phyloP scores from a whole-genome alignment of 2,113 vertebrate species.

The Edolisoma coerulescens region DNA sequence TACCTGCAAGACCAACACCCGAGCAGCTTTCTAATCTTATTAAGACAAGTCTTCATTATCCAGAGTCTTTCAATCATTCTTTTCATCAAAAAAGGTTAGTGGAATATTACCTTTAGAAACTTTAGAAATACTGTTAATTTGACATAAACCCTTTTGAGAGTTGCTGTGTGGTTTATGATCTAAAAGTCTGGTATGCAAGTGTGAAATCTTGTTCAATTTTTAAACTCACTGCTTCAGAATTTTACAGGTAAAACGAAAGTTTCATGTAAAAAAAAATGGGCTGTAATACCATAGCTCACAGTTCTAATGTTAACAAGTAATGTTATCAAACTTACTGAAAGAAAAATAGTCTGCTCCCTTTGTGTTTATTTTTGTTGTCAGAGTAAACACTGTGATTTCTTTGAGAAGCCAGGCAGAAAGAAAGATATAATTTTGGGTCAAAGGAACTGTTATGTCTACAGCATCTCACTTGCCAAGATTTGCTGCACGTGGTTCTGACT shows the following conservation, averaged over 20 bases:
- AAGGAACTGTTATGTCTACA: background rate
- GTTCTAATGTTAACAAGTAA: background rate
- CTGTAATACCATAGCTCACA: background rate
- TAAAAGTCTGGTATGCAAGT: background rate
- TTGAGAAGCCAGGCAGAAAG: background rate
- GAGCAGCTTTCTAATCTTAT: constrained; percentile 92
- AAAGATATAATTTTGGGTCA: background rate
- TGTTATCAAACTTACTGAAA: background rate
- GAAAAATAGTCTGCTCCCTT: background rate
- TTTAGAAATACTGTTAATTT: background rate
- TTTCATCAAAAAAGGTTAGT: constrained; percentile 88
- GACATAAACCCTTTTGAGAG: background rate
- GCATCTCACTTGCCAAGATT: background rate
- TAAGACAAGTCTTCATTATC: constrained; percentile 91
- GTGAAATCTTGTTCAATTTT: background rate
- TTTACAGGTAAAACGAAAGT: background rate
- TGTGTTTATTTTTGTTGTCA: background rate
- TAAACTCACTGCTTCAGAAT: background rate
- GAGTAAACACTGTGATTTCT: background rate
- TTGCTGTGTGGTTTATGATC: background rate
- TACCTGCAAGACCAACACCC: constrained; percentile 74
- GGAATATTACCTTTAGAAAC: background rate
- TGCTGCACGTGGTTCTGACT: background rate
- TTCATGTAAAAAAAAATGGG: background rate
- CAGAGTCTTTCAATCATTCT: constrained; percentile 87